Evolutionary conservation across 2,797 vertebrate species (phyloP).

Genomic region (Garrulus glandarius): DNA sequence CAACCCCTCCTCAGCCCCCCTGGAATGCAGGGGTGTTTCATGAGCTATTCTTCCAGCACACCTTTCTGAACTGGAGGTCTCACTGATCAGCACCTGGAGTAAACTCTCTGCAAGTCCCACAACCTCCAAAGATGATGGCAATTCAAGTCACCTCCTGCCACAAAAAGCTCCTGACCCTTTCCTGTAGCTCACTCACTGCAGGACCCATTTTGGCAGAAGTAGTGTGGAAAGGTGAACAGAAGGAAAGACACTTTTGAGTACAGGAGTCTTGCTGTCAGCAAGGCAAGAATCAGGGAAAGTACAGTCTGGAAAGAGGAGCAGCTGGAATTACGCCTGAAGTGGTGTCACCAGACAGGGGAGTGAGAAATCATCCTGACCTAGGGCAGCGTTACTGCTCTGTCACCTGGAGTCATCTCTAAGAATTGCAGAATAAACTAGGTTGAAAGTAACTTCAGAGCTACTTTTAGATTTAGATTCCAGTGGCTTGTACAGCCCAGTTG

Average conservation of each 20-base stretch:
- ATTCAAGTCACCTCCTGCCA: background rate
- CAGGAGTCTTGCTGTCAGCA: background rate
- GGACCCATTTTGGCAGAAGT: background rate
- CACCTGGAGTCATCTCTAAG: background rate
- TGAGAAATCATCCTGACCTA: background rate
- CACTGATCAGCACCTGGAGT: background rate
- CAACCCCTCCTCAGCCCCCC: too few relatives aligned
- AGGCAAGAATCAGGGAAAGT: background rate
- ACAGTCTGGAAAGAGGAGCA: background rate
- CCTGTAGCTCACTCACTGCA: rapidly evolving
- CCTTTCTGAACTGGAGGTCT: background rate
- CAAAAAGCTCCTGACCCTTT: background rate
- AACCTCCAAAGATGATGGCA: rapidly evolving
- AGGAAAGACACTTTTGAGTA: background rate
- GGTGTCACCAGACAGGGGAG: background rate
- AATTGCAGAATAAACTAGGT: rapidly evolving
- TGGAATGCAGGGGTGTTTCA: background rate
- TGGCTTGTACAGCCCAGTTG: background rate
- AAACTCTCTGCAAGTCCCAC: background rate
- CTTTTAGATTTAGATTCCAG: background rate
- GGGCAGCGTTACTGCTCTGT: background rate
- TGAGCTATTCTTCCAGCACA: background rate
- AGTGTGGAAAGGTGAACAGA: background rate
- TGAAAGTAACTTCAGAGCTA: background rate
- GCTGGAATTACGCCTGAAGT: rapidly evolving